Evolutionary conservation across 2,888 invertebrate genomes (phyloP).

Genomic region (Pycnomerus fuliginosus): DNA sequence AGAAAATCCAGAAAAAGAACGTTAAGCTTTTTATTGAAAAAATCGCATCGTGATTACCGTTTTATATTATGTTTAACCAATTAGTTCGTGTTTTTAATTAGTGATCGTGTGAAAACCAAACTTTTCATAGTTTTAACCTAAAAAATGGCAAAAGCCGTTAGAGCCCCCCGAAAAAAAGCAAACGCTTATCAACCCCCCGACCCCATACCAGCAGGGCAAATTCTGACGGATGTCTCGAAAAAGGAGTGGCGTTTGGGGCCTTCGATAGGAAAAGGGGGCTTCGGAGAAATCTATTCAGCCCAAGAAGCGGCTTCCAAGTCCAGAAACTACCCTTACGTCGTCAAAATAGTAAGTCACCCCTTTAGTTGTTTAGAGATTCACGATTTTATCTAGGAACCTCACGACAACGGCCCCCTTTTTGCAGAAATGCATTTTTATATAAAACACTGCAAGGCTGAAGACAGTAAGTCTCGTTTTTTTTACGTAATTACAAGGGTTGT

Average conservation of each 20-base stretch:
- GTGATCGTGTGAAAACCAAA: too few relatives aligned
- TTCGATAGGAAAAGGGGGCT: constrained; percentile 89
- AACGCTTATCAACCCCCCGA: constrained; percentile 65
- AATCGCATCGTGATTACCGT: too few relatives aligned
- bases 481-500: background rate
- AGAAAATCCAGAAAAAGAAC: too few relatives aligned
- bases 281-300: constrained; percentile 91
- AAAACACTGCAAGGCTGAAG: constrained; percentile 69
- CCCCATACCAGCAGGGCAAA: constrained; percentile 71
- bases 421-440: constrained; percentile 91
- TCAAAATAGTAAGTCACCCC: constrained; percentile 73
- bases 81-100: too few relatives aligned
- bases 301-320: constrained; percentile 55
- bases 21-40: too few relatives aligned
- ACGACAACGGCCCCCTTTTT: constrained; percentile 90
- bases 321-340: constrained; percentile 65
- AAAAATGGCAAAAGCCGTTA: constrained; percentile 8
- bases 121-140: too few relatives aligned
- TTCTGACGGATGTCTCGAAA: constrained; percentile 74
- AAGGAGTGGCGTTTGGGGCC: constrained; percentile 83
- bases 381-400: constrained; percentile 70
- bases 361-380: constrained; percentile 4
- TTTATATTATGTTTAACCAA: too few relatives aligned
- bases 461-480: constrained; percentile 57
- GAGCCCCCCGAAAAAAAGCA: constrained; percentile 45